Base-by-base conservation (phyloP, 2,888 invertebrate genomes). In the Allophyes oxyacanthae region DNA sequence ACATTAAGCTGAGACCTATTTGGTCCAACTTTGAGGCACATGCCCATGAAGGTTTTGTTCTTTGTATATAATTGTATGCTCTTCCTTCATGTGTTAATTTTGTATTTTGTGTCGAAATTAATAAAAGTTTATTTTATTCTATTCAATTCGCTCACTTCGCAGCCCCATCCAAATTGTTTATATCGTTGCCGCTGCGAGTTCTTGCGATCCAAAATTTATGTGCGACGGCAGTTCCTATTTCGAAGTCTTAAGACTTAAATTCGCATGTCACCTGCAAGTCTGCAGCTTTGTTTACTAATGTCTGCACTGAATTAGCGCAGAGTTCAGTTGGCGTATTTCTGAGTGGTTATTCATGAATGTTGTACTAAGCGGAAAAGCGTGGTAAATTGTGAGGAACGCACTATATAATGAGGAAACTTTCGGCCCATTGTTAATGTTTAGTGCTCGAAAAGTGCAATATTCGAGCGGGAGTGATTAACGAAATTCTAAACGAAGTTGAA, bases 261-360 rank as follows among this genome's bases (percentile, higher is more conserved):
- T 81, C 43, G 72, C 49, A 13, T 55, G 68, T 61, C 57, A 61
- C 38, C 26, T 37, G 55, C 58, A 61, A 67, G 51, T 46, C 57
- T 67, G 65, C 67, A 74, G 69, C 67, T 72, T 68, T 83, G 78
- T 82, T 81, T 82, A 75, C 79, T 76, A 75, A 78, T 73, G 77
- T 73, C 81, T 75, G 77, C 74, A 78, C 70, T 71, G 77, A 81
- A 81, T 83, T 83, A 82, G 81, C 70, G 62, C 65, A 58, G 70
- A 72, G 73, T 76, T 80, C 72, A 57, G 75, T 67, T 65, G 59
- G 74, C 59, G 71, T 64, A 76, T 45, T 60, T 65, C 64, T 65
- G 74, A 65, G 78, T 68, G 71, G 72, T 73, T 78, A 71, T 78
- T 79, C 79, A 67, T 74, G 78, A 79, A 75, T 77, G 79, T 79